These are phyloP conservation scores for Fragum whitleyi DNA, from an alignment of 2,888 invertebrate genomes.

Conservation along the genomic window DNA sequence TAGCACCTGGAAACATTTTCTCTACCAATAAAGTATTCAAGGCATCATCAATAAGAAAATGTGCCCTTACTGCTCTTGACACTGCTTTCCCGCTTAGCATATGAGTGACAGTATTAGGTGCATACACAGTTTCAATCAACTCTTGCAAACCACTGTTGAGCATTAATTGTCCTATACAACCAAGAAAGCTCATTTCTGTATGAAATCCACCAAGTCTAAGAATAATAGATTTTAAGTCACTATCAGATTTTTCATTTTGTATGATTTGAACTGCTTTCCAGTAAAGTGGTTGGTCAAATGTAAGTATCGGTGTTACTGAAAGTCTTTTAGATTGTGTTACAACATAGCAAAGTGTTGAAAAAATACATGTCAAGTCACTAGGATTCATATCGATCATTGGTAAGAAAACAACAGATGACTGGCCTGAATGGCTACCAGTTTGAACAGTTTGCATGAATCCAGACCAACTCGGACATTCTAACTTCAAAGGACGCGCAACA, in stretches of 20 bases:
- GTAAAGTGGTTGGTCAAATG: conserved; percentile 50
- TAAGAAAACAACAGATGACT: not conserved
- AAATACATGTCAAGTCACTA: conserved; percentile 35
- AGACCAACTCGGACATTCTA: conserved; percentile 21
- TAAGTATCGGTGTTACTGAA: too few species aligned
- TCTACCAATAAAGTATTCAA: too few species aligned
- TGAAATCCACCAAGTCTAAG: too few species aligned
- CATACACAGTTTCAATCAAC: not conserved
- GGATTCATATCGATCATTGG: conserved; percentile 29
- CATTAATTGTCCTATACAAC: conserved; percentile 54
- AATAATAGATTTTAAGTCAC: conserved; percentile 23
- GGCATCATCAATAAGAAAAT: too few species aligned
- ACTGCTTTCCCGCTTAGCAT: too few species aligned
- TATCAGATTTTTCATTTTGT: not conserved
- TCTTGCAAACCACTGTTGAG: conserved; percentile 39
- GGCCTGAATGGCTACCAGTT: not conserved
- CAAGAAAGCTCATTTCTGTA: too few species aligned
- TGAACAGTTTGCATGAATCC: conserved; percentile 15
- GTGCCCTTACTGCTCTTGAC: too few species aligned
- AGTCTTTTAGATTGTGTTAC: conserved; percentile 29
- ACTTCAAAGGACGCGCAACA: not conserved
- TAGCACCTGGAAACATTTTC: too few species aligned
- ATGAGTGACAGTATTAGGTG: too few species aligned
- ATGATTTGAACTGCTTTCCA: conserved; percentile 33
- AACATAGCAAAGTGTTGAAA: conserved; percentile 53